Base-by-base conservation (phyloP, 2,113 vertebrate species). In the Lanius collurio region DNA sequence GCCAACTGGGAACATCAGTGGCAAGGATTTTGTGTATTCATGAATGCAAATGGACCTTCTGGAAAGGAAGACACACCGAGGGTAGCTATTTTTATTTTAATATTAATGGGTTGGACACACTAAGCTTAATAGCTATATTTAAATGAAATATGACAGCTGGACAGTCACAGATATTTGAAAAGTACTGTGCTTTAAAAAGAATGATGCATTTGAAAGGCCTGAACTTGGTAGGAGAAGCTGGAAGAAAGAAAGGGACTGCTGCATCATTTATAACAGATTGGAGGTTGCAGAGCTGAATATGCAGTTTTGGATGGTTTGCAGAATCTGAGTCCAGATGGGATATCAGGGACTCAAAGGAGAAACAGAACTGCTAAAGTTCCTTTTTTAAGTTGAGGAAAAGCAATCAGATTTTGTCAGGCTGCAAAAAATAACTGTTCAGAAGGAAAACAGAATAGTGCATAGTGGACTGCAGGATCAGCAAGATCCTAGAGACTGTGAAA, bases 311-410 rank as follows among this genome's bases (percentile, higher is more conserved):
- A 75, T 81, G 42, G 77, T 90, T 93, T 93, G 47, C 35, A 94
- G 46, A 90, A 62, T 81, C 73, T 70, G 42, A 95, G 83, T n/a
- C 76, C 89, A 77, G 82, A 80, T 83, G 44, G 63, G 73, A n/a
- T 90, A 67, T 90, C 53, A 89, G 67, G 28, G 67, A 90, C 39
- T 89, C 73, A 83, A 80, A 95, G 87, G 86, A 95, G 71, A 90
- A 92, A 83, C 55, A 77, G 42, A 93, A 89, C 15, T 49, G 67
- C 37, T 79, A n/a, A 85, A 90, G 37, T 65, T 76, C 53, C 33
- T 57, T 90, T 93, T 73, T 83, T 80, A 88, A 86, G 42, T 23
- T 65, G 50, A 83, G 71, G 47, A 88, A 83, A 86, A 92, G 75
- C 63, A 93, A 79, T 70, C 71, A 67, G 37, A 79, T 39, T 83